Evolutionary conservation across 53 echinoderm and acorn worm genomes (phyloP).

Genomic region (Astropecten irregularis): DNA sequence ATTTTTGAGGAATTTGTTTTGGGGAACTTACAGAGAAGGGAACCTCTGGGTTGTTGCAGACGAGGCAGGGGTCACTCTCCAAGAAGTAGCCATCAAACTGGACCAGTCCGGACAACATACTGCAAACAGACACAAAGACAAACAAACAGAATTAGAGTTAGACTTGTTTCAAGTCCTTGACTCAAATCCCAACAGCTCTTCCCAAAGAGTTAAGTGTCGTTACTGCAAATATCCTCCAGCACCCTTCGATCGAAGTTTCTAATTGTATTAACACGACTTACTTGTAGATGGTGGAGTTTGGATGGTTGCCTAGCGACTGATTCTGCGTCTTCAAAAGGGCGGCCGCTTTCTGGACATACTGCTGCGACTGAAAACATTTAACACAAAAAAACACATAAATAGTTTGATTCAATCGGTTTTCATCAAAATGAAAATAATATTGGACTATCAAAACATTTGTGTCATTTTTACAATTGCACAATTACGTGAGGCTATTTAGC

Average conservation of each 20-base stretch:
- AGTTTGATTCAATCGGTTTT: too few species aligned
- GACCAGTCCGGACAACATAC: conserved; percentile 90
- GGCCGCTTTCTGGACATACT: conserved; percentile 96
- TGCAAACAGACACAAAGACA: conserved; percentile 4
- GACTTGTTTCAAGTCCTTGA: too few species aligned
- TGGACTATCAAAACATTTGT: not conserved
- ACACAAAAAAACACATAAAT: too few species aligned
- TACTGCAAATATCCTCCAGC: too few species aligned
- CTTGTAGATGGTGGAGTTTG: conserved; percentile 99
- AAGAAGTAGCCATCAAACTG: conserved; percentile 98
- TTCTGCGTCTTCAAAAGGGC: conserved; percentile 90
- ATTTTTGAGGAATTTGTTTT: too few species aligned
- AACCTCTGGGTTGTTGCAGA: conserved; percentile 99
- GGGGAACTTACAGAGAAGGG: conserved; percentile 91
- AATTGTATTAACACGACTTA: too few species aligned
- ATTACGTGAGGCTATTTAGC: too few species aligned
- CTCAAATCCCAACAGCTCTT: too few species aligned
- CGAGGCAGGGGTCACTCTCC: conserved; percentile 98
- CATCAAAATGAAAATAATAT: not conserved
- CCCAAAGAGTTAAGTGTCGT: too few species aligned
- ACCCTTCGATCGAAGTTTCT: too few species aligned
- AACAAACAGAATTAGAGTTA: not conserved
- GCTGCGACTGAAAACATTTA: conserved; percentile 65
- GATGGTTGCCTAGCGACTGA: conserved; percentile 85
- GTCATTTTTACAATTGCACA: too few species aligned